Evolutionary conservation across 2,888 invertebrate genomes (phyloP).

Genomic region (Zhuqinia jingwanae): DNA sequence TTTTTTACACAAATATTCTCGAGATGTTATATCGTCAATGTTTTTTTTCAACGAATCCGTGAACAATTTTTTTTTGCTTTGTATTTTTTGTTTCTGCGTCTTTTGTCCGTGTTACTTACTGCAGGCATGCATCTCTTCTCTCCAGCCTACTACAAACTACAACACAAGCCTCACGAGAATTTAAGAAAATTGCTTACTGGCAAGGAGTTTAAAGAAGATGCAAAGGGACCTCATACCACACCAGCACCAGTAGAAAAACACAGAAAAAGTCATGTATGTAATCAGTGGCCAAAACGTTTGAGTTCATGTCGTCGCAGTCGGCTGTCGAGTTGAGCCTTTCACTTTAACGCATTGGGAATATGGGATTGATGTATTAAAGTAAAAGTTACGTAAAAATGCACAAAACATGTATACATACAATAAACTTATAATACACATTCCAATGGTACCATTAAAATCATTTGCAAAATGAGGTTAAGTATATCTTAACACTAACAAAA

Average conservation of each 20-base stretch:
- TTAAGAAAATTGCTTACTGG: slow-evolving; percentile 69
- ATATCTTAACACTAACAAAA: slow-evolving; percentile 66
- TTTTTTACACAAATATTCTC: too few relatives aligned
- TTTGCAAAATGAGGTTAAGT: slow-evolving; percentile 78
- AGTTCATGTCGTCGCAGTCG: slow-evolving; percentile 35
- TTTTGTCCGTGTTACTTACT: slow-evolving; percentile 48
- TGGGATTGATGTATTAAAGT: slow-evolving; percentile 59
- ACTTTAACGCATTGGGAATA: slow-evolving; percentile 56
- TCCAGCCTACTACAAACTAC: background rate
- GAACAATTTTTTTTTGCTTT: too few relatives aligned
- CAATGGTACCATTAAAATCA: slow-evolving; percentile 71
- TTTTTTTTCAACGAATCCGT: too few relatives aligned
- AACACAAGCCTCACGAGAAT: slow-evolving; percentile 42
- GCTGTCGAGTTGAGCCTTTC: slow-evolving; percentile 47
- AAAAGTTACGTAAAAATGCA: slow-evolving; percentile 38
- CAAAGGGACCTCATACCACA: slow-evolving; percentile 57
- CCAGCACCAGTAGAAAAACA: slow-evolving; percentile 27
- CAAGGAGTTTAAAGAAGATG: slow-evolving; percentile 64
- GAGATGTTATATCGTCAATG: too few relatives aligned
- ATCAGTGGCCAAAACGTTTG: slow-evolving; percentile 69
- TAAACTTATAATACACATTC: slow-evolving; percentile 10
- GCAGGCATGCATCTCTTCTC: slow-evolving; percentile 5
- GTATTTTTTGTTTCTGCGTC: background rate
- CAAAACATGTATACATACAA: background rate
- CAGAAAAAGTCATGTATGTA: slow-evolving; percentile 57